Evolutionary conservation across 1,140 invertebrate species (phyloP), one percentile per base, ranked within the genome.

Genomic region (Liolophura sinensis): DNA sequence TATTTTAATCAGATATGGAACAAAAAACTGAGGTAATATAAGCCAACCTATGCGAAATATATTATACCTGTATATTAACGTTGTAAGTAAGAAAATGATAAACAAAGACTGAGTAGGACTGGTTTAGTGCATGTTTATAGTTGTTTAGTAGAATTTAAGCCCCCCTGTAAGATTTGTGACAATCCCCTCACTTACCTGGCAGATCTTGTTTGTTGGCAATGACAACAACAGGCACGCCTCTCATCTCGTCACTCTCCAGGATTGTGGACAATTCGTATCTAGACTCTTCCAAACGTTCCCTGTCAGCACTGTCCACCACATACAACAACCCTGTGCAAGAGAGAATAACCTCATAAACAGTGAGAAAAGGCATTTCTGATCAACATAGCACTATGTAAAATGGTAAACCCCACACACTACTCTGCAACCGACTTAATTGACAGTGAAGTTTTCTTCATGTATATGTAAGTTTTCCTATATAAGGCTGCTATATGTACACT

Each of bases 271-370:
- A 88, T 86, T 98, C 96, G 85, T 97, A 94, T 77, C 93, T 91
- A 70, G 95, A 94, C 85, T 98, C 96, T 52, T 91, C 91, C 65
- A 98, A 95, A 90, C 96, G 90, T 87, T 98, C 96, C 86, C 93
- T 89, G 85, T 98, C 96, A 85, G 96, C 96, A 87, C 94, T 96
- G 88, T 98, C 96, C 79, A 98, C 95, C 83, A 98, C 95, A 85
- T 97, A 97, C 84, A 98, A 97, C 82, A 98, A 89, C 83, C 94
- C 84, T 74, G 58, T 47, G 31, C 9, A n/a, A 12, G 24, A 24
- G 24, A 40, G 9, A 5, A 40, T 40, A 40, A 40, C 31, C 3
- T 40, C 9, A 9, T 40, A 40, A 40, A 40, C 31, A 40, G 31
- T 40, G 31, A 5, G 9, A 9, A 40, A 40, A 40, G 3, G 3